These are phyloP conservation scores for Parotia lawesii DNA, from an alignment of 2,113 vertebrate genomes.

Conservation along the genomic window DNA sequence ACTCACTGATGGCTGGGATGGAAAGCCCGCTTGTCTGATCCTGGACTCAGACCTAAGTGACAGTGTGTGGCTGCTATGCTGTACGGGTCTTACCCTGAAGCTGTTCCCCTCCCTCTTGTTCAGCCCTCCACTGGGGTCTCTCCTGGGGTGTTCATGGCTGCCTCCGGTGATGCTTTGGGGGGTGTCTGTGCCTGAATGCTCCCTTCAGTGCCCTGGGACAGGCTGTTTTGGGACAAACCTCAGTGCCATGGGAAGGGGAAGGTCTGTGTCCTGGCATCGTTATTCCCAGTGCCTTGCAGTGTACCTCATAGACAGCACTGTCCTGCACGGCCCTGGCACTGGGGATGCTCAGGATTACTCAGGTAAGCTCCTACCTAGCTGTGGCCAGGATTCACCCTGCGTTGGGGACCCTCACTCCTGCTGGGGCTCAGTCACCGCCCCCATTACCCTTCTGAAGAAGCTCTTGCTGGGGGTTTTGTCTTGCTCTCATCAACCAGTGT, in stretches of 20 bases:
- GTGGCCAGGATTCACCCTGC: neutral
- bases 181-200: accelerated
- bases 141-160: neutral
- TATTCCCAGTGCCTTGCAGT: neutral
- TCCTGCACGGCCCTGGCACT: neutral
- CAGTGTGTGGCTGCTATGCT: neutral
- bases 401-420: neutral
- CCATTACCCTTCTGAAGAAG: neutral
- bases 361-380: neutral
- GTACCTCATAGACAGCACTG: accelerated
- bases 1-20: accelerated
- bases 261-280: neutral
- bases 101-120: neutral
- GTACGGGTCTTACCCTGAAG: neutral
- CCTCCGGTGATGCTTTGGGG: accelerated
- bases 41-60: neutral
- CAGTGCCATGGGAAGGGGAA: neutral
- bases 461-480: neutral
- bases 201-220: accelerated
- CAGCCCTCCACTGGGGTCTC: accelerated
- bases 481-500: too few species aligned
- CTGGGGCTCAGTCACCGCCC: neutral
- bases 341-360: neutral
- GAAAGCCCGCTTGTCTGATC: neutral
- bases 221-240: neutral